Evolutionary conservation across 2,797 vertebrate genomes (phyloP).

Genomic region (Clarias fuscus): DNA sequence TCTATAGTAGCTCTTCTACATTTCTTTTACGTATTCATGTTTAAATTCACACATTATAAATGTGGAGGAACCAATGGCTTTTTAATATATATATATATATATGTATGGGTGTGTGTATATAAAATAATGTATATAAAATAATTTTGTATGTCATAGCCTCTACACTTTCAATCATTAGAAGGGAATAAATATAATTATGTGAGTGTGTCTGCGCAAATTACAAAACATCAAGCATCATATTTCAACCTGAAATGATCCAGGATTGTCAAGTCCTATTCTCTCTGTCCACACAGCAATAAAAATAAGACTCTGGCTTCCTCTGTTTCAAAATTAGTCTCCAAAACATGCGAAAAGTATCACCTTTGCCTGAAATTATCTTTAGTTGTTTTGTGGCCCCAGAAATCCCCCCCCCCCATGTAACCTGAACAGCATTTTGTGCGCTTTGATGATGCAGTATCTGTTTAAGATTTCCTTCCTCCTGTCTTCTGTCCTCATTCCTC

Average conservation of each 20-base stretch:
- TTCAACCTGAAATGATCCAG: not conserved
- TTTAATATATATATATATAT: not conserved
- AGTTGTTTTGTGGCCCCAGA: not conserved
- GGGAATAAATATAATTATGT: not conserved
- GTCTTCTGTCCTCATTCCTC: not conserved
- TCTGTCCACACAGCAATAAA: too few relatives aligned
- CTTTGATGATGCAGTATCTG: not conserved
- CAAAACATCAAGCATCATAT: not conserved
- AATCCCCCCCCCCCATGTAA: not conserved
- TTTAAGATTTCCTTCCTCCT: not conserved
- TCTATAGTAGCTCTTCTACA: too few relatives aligned
- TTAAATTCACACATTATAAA: slow-evolving; percentile 7
- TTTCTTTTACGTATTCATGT: not conserved
- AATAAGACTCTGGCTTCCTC: not conserved
- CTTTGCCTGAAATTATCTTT: not conserved
- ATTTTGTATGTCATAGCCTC: not conserved
- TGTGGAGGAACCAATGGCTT: not conserved
- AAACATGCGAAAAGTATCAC: not conserved
- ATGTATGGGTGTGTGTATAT: too few relatives aligned
- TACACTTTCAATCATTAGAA: not conserved
- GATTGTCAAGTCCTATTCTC: not conserved
- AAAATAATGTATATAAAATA: too few relatives aligned
- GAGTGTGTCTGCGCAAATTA: not conserved
- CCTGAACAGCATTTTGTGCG: not conserved
- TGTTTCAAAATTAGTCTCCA: not conserved